phyloP scores from a whole-genome alignment of 92 coral and sea anemone species.

The Paragorgia papillata region DNA sequence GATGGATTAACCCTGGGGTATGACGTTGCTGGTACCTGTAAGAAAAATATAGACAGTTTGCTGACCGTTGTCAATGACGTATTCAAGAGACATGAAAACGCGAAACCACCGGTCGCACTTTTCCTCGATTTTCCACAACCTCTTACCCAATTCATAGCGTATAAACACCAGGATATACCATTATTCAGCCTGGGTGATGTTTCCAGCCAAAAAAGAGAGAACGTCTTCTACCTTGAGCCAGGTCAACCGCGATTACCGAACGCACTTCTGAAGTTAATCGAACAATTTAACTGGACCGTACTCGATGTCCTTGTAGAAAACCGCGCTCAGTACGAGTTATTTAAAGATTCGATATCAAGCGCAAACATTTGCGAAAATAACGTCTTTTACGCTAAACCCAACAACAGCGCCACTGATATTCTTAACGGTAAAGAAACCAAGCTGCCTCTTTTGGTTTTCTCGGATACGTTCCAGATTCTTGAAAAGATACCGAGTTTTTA shows the following conservation, averaged over 20 bases:
- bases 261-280: conserved; percentile 11
- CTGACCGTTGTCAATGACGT: not conserved
- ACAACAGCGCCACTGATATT: not conserved
- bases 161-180: not conserved
- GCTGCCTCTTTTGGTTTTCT: conserved; percentile 28
- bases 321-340: not conserved
- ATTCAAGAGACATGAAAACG: not conserved
- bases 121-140: conserved; percentile 5
- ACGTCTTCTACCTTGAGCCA: conserved; percentile 20
- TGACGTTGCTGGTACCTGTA: conserved; percentile 14
- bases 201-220: not conserved
- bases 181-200: not conserved
- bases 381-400: not conserved
- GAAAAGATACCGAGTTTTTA: not conserved
- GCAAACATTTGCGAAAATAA: conserved; percentile 17
- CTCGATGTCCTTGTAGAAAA: conserved; percentile 25
- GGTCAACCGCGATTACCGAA: conserved; percentile 3
- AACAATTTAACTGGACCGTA: conserved; percentile 30
- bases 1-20: not conserved
- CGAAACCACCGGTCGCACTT: not conserved
- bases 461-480: not conserved
- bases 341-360: not conserved
- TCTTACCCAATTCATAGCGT: not conserved
- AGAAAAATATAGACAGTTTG: not conserved
- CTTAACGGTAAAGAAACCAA: not conserved